Base-by-base conservation (phyloP, 2,888 invertebrate genomes). In the Cheilosia soror region DNA sequence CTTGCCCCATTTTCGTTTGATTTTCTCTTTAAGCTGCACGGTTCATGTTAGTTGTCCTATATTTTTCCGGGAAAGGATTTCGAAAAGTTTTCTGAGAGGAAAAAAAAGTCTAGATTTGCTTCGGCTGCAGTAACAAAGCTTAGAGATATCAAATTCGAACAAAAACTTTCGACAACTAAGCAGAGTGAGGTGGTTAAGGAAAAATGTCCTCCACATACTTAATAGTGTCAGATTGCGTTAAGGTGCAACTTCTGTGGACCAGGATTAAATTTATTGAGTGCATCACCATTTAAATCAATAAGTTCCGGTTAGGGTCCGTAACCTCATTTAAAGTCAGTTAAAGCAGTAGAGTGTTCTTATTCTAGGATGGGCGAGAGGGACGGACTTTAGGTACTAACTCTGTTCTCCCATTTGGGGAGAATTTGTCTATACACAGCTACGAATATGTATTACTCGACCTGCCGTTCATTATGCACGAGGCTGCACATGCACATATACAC, bases 191-290 rank as follows among this genome's bases (percentile, higher is more conserved):
- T 31, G 40, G 37, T 37, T 47, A 31, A 15, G 6, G 29, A 29
- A 55, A 62, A 69, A 71, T 49, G 58, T 51, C 69, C 47, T 68
- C 33, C 75, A 76, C 84, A 79, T 78, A 79, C 75, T 75, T 80
- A 60, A 71, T 44, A 25, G 51, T 71, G 84, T 71, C 84, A 71
- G 65, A 49, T 55, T 76, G 55, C 37, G 60, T 84, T 84, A 80
- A 71, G 84, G 65, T 84, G 79, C 62, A 78, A 57, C 42, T 69
- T 65, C 65, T 47, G 57, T 69, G 58, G 53, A 62, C 20, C 31
- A 33, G 73, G 60, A 80, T 66, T 80, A 66, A 71, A 84, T 84
- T 84, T 84, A 84, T 84, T 84, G 76, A 80, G 75, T 84, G 84
- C 80, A 84, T 60, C 75, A 33, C 51, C 75, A 15, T 65, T 75